Conservation (phyloP, 2,113 vertebrate species). For the Asarcornis scutulata region DNA sequence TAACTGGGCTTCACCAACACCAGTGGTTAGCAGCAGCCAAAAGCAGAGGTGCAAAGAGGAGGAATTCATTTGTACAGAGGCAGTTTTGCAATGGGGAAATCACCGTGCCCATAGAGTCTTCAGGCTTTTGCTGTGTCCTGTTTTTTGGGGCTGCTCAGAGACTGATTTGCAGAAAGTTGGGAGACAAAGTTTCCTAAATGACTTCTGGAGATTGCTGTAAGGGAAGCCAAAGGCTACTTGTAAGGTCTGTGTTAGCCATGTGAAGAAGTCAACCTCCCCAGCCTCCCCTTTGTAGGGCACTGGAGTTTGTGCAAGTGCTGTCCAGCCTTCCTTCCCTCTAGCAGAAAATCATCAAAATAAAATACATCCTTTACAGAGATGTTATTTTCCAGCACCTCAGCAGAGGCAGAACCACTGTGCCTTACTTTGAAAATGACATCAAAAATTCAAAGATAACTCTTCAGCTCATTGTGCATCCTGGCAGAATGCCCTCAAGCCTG, state of each 20-base stretch:
- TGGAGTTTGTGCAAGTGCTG: background rate
- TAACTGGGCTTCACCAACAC: background rate
- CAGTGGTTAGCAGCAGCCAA: background rate
- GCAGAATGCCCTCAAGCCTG: background rate
- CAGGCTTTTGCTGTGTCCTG: background rate
- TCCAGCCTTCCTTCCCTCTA: background rate
- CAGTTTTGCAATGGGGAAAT: background rate
- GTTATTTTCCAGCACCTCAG: background rate
- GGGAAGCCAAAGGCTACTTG: background rate
- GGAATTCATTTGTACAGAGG: background rate
- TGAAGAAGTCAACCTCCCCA: background rate
- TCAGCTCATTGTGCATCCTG: background rate
- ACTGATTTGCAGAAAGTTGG: background rate
- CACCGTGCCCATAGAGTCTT: background rate
- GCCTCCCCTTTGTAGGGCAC: background rate
- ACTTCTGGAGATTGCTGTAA: background rate
- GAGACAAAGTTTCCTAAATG: background rate
- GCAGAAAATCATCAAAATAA: background rate
- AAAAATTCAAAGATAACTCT: background rate
- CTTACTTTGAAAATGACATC: background rate
- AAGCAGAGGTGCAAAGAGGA: background rate
- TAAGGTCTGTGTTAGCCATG: background rate
- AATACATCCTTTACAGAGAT: background rate
- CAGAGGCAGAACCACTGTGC: background rate
- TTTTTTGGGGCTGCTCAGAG: background rate